phyloP scores from a whole-genome alignment of 2,888 invertebrate genomes.

The Xanthorhoe designata region DNA sequence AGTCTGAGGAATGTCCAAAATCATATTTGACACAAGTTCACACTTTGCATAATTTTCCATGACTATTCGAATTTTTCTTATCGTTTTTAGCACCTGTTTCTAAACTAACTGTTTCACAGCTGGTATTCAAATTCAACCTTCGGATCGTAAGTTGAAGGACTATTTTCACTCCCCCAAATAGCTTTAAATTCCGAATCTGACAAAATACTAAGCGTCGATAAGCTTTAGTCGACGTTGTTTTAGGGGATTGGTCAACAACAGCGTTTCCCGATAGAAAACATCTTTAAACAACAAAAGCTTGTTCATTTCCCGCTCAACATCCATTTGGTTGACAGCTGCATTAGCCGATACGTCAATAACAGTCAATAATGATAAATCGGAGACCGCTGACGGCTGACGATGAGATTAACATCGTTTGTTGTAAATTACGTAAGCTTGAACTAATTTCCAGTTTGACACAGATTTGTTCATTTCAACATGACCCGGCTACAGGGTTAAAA shows the following conservation, averaged over 20 bases:
- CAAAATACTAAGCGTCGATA: conserved; percentile 36
- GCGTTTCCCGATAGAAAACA: conserved; percentile 40
- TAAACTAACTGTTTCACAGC: neutral
- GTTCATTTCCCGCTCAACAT: conserved; percentile 47
- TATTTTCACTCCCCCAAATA: neutral
- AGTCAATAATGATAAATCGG: conserved; percentile 46
- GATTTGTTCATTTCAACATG: neutral
- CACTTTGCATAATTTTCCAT: too few relatives aligned
- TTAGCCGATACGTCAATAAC: conserved; percentile 56
- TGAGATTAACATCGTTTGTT: conserved; percentile 27
- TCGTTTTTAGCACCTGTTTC: neutral
- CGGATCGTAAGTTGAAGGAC: neutral
- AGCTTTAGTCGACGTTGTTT: conserved; percentile 38
- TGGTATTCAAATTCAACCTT: too few relatives aligned
- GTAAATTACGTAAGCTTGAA: conserved; percentile 6
- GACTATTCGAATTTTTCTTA: too few relatives aligned
- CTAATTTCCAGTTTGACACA: neutral
- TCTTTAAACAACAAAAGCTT: conserved; percentile 45
- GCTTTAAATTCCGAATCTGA: neutral
- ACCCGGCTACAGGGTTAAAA: too few relatives aligned
- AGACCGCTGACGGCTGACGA: conserved; percentile 24
- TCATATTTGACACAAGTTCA: too few relatives aligned
- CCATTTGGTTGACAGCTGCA: conserved; percentile 58
- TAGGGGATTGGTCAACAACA: conserved; percentile 42
- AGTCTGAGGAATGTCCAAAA: too few relatives aligned